These are phyloP conservation scores for Onychostoma macrolepis DNA, from an alignment of 2,113 vertebrate genomes.

Conservation along the genomic window DNA sequence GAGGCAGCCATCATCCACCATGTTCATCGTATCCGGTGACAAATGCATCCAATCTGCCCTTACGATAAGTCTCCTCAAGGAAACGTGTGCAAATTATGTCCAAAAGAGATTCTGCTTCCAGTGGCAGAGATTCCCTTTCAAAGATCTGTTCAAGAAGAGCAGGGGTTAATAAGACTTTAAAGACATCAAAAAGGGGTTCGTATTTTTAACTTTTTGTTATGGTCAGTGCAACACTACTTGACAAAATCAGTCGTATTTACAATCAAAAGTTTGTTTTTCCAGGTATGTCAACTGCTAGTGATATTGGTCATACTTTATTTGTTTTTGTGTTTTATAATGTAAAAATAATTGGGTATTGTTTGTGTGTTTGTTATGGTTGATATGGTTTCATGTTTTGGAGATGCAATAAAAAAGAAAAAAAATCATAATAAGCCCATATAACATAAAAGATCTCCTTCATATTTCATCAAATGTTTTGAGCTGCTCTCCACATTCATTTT, in stretches of 20 bases:
- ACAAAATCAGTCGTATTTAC: neutral
- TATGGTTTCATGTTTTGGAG: neutral
- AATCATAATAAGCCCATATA: neutral
- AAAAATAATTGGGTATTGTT: neutral
- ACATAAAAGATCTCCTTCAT: too few relatives aligned
- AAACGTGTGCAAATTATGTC: slow-evolving; percentile 11
- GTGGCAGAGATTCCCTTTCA: neutral
- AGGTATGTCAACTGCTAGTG: neutral
- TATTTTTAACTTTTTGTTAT: neutral
- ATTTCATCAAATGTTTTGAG: too few relatives aligned
- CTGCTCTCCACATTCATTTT: too few relatives aligned
- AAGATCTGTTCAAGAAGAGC: neutral
- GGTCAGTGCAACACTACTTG: neutral
- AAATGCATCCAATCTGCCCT: slow-evolving; percentile 77
- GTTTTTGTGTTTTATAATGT: neutral
- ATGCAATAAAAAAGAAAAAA: neutral
- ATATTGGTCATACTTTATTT: neutral
- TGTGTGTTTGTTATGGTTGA: neutral
- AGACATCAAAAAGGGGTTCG: neutral
- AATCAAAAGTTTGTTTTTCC: neutral
- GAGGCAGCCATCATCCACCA: slow-evolving; percentile 77
- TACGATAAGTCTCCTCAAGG: neutral
- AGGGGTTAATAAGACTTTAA: neutral
- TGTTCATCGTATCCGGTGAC: slow-evolving; percentile 78
- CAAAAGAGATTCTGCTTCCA: neutral